Conservation (phyloP, 2,797 vertebrate species). For the Crenuchus spilurus region DNA sequence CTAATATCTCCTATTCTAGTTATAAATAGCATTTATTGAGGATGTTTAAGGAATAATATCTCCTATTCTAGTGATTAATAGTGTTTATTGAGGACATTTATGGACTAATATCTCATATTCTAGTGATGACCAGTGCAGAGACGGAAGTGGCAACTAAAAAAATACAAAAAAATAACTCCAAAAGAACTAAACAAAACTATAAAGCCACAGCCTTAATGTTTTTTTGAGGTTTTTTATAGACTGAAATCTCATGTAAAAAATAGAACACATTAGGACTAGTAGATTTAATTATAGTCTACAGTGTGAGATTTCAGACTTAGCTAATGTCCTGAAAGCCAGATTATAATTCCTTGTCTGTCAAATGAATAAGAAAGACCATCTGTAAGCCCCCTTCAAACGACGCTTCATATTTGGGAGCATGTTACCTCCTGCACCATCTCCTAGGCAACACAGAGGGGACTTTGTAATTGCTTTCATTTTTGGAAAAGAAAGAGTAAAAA, state of each 20-base stretch:
- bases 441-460: conserved; percentile 50
- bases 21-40: too few relatives aligned
- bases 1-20: not conserved
- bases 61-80: too few relatives aligned
- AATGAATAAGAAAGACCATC: conserved; percentile 13
- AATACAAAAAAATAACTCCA: too few relatives aligned
- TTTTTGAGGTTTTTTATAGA: too few relatives aligned
- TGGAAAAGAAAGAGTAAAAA: conserved; percentile 28
- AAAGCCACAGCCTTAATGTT: too few relatives aligned
- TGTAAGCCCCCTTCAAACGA: not conserved
- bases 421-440: conserved; percentile 47
- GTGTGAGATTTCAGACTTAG: conserved; percentile 17
- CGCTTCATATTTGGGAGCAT: conserved; percentile 28
- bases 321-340: conserved; percentile 16
- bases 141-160: too few relatives aligned
- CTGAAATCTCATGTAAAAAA: not conserved
- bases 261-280: not conserved
- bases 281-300: not conserved
- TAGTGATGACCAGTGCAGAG: too few relatives aligned
- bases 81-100: too few relatives aligned
- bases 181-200: too few relatives aligned
- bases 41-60: too few relatives aligned
- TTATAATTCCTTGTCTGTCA: conserved; percentile 13
- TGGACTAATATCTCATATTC: too few relatives aligned
- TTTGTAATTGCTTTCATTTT: conserved; percentile 61